phyloP scores from a whole-genome alignment of 2,888 invertebrate species.

The Corbicula japonica region DNA sequence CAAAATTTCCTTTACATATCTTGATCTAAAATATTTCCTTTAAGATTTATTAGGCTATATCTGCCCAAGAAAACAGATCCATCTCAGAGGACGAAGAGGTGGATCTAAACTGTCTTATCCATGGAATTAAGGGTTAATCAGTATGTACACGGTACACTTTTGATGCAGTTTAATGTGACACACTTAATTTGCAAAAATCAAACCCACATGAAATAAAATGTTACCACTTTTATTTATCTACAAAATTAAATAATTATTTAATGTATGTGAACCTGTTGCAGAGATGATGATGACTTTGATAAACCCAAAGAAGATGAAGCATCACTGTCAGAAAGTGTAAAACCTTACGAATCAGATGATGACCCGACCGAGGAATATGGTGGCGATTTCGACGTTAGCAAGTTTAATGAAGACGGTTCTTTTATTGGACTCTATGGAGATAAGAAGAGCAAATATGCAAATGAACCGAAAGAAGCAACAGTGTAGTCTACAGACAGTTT shows the following conservation, averaged over 20 bases:
- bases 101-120: no score
- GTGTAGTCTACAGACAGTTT: conserved; percentile 35
- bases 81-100: no score
- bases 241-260: not conserved
- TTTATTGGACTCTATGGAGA: conserved; percentile 69
- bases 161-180: no score
- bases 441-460: conserved; percentile 55
- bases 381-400: conserved; percentile 63
- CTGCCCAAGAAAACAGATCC: no score
- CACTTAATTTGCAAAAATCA: no score
- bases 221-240: not conserved
- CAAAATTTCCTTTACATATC: no score
- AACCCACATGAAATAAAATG: no score
- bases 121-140: no score
- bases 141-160: no score
- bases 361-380: conserved; percentile 70
- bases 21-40: no score
- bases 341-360: conserved; percentile 63
- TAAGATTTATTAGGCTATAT: no score
- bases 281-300: conserved; percentile 57
- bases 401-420: conserved; percentile 73
- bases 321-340: conserved; percentile 64
- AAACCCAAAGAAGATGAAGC: conserved; percentile 53
- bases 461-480: conserved; percentile 54
- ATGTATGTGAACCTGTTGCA: conserved; percentile 66